Evolutionary conservation across 2,888 invertebrate genomes (phyloP).

Genomic region (Erebia epiphron): DNA sequence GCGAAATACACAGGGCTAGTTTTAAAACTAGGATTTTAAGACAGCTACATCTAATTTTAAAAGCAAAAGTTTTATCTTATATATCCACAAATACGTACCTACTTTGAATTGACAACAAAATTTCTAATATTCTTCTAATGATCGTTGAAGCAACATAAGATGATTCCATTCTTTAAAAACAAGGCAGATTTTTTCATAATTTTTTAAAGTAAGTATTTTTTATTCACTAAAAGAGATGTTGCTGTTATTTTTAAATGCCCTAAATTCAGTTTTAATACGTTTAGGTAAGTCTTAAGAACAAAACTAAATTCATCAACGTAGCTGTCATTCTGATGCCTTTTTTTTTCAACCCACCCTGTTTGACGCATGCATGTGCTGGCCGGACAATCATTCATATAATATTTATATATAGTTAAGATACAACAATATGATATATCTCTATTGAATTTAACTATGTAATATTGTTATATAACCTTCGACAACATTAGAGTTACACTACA

Average conservation of each 20-base stretch:
- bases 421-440: conserved; percentile 78
- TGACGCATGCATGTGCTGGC: conserved; percentile 73
- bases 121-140: not conserved
- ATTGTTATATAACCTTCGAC: conserved; percentile 66
- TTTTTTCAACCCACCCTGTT: conserved; percentile 21
- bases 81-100: not conserved
- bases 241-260: not conserved
- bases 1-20: conserved; percentile 51
- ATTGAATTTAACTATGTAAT: conserved; percentile 75
- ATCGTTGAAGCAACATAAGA: not conserved
- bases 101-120: no score
- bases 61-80: not conserved
- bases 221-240: not conserved
- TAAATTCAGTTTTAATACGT: not conserved
- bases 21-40: not conserved
- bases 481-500: conserved; percentile 76
- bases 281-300: not conserved
- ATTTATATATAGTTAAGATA: conserved; percentile 62
- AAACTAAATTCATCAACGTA: not conserved
- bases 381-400: conserved; percentile 69
- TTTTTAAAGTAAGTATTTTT: not conserved
- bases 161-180: not conserved
- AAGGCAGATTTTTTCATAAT: not conserved
- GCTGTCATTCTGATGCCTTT: not conserved
- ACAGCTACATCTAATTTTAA: not conserved